These are phyloP conservation scores for Gymnopithys bicolor DNA, from an alignment of 2,797 vertebrate genomes.

Conservation along the genomic window DNA sequence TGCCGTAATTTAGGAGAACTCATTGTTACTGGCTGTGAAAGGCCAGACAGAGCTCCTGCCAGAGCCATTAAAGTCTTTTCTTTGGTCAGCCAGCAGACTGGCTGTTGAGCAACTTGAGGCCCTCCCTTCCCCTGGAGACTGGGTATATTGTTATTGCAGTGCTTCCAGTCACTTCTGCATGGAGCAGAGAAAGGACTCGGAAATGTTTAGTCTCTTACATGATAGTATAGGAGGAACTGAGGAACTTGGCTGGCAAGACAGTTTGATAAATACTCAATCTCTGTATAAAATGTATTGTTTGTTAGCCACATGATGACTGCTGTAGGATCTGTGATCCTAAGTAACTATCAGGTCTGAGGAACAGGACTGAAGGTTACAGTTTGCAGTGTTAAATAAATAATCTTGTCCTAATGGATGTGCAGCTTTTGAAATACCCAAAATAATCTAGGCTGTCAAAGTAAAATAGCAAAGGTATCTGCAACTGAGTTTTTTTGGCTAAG, in stretches of 20 bases:
- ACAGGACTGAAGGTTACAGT: neutral
- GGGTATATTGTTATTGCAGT: neutral
- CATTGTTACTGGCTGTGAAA: constrained; percentile 31
- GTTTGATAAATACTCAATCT: neutral
- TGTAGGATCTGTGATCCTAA: neutral
- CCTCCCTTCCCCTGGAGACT: neutral
- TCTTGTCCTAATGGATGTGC: neutral
- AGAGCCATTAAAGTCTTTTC: neutral
- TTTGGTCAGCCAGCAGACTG: neutral
- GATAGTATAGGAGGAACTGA: neutral
- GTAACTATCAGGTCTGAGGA: neutral
- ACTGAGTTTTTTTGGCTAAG: neutral
- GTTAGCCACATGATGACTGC: neutral
- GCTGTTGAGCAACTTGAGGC: neutral
- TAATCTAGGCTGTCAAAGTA: neutral
- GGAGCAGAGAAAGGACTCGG: neutral
- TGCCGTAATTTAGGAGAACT: neutral
- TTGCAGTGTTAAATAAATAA: neutral
- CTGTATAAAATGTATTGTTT: neutral
- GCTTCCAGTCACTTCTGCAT: neutral
- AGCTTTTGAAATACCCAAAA: neutral
- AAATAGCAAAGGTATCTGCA: neutral
- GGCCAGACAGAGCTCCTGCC: neutral
- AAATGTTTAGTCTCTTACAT: neutral
- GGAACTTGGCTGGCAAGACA: neutral